Base-by-base conservation (phyloP, 92 coral and sea anemone species). In the Zoanthus sociatus region DNA sequence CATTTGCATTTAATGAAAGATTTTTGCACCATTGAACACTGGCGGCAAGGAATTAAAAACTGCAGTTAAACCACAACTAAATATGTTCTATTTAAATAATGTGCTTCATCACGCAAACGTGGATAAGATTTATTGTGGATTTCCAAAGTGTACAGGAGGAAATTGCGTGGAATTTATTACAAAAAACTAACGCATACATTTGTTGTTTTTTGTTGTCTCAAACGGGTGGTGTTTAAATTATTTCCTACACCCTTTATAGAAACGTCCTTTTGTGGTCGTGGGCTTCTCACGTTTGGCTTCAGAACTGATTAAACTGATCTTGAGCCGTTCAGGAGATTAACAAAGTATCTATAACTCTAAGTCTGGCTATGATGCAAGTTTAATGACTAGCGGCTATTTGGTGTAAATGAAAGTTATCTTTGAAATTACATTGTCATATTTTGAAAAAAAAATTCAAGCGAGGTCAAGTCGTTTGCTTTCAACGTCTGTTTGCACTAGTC, bases 211-310 rank as follows among this genome's bases (percentile, higher is more conserved):
- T 66, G 66, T 81, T 81, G 85, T 81, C 30, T 67, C 11, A 66
- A 66, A 81, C 73, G 85, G 85, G 85, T 60, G 85, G 85, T 67
- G 85, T 81, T 79, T 76, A 13, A 71, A 81, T 61, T 20, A 16
- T 47, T 81, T 81, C 85, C 85, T 26, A 81, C 50, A 66, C 73
- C 26, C 75, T 66, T 47, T 64, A 9, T 33, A 81, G 46, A 81
- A 81, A 45, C 1, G 60, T 54, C 15, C 60, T 81, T 67, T 54
- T 81, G 85, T 81, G 85, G 85, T 81, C 73, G 26, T 66, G 76
- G 66, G 15, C 66, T 81, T 42, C 66, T 66, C 85, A 81, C 85
- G 85, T 81, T 31, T 77, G 18, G 31, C n/a, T 54, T 30, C 18
- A 53, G 68, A 51, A 31, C 9, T 26, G 47, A 13, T 47, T 30